phyloP scores from a whole-genome alignment of 2,113 vertebrate genomes.

The Sorex araneus region DNA sequence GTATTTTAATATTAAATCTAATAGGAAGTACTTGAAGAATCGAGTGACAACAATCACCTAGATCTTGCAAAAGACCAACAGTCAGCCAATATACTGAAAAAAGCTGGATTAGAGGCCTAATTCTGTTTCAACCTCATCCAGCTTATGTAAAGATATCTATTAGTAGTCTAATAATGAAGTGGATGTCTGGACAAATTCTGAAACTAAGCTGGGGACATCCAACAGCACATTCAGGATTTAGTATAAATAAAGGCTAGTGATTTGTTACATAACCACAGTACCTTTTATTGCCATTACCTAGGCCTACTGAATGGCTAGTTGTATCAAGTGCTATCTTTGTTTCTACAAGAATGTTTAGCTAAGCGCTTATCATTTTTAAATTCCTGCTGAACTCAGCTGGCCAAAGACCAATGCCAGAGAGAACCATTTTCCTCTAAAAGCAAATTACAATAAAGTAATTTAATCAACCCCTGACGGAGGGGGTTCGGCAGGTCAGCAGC shows the following conservation, averaged over 20 bases:
- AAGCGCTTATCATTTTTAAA: conserved; percentile 57
- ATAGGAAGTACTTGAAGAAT: conserved; percentile 35
- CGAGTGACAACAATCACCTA: neutral
- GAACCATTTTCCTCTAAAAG: conserved; percentile 51
- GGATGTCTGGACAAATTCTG: conserved; percentile 19
- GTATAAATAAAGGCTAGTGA: conserved; percentile 20
- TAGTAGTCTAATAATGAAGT: conserved; percentile 6
- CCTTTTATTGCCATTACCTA: neutral
- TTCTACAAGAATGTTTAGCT: conserved; percentile 53
- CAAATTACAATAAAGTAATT: conserved; percentile 2
- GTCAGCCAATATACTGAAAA: conserved; percentile 23
- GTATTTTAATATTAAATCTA: conserved; percentile 47
- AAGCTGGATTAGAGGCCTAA: conserved; percentile 48
- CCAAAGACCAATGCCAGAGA: conserved; percentile 65
- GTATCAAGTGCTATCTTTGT: conserved; percentile 16
- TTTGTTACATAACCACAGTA: neutral
- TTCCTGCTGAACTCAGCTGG: conserved; percentile 48
- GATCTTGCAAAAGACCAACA: neutral
- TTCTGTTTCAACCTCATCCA: conserved; percentile 48
- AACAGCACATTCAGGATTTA: conserved; percentile 41
- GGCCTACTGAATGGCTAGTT: conserved; percentile 28
- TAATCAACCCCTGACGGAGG: neutral
- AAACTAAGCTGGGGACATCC: conserved; percentile 32
- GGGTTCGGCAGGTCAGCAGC: neutral
- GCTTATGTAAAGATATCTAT: neutral